Percentiles rank a stretch among this genome's conserved stretches.
These are phyloP conservation scores for Cebidichthys violaceus DNA, from an alignment of 2,113 vertebrate genomes.

Conservation along the genomic window DNA sequence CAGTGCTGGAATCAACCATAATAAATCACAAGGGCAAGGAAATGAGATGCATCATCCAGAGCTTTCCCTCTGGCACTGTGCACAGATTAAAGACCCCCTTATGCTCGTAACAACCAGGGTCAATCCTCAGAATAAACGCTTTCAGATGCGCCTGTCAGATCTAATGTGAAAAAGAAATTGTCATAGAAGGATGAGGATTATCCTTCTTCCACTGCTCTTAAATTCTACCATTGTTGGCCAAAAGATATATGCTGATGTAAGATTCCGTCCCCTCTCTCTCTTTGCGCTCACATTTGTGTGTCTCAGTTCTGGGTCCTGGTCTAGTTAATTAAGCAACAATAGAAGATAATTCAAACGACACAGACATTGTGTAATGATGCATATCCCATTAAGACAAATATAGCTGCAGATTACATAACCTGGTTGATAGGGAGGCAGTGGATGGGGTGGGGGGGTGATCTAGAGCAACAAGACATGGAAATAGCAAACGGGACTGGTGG, in stretches of 20 bases:
- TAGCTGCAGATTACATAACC: slow-evolving; percentile 75
- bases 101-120: slow-evolving; percentile 64
- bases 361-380: slow-evolving; percentile 73
- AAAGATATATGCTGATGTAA: slow-evolving; percentile 13
- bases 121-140: slow-evolving; percentile 65
- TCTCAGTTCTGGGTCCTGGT: slow-evolving; percentile 24
- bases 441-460: slow-evolving; percentile 33
- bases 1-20: slow-evolving; percentile 52
- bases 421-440: slow-evolving; percentile 54
- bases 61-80: slow-evolving; percentile 52
- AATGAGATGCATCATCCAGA: slow-evolving; percentile 74
- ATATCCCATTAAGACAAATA: slow-evolving; percentile 74
- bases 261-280: slow-evolving; percentile 3
- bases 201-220: slow-evolving; percentile 22
- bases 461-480: slow-evolving; percentile 49
- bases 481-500: slow-evolving; percentile 39
- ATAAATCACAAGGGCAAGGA: slow-evolving; percentile 67
- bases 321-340: slow-evolving; percentile 70
- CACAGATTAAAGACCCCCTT: slow-evolving; percentile 73
- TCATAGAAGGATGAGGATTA: slow-evolving; percentile 31
- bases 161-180: slow-evolving; percentile 47
- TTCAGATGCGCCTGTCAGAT: slow-evolving; percentile 59
- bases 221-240: not conserved
- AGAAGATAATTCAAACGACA: slow-evolving; percentile 56
- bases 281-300: slow-evolving; percentile 28